Conservation (phyloP, 2,797 vertebrate species). For the Cheirogaleus major region DNA sequence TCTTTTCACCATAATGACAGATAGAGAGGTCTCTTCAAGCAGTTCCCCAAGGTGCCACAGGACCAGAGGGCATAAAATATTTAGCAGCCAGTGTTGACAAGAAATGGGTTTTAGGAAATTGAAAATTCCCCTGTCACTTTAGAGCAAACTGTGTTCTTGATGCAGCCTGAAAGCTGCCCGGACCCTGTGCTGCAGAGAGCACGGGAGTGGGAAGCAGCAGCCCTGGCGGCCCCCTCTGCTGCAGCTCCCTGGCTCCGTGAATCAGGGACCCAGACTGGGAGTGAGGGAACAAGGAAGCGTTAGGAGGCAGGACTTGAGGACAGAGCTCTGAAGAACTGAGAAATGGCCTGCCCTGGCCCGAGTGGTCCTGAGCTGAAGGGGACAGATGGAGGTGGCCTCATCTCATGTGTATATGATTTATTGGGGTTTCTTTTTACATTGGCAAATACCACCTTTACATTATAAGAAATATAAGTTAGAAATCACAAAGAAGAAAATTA, state of each 20-base stretch:
- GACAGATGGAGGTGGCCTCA: neutral
- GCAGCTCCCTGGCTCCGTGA: conserved; percentile 70
- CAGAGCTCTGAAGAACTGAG: neutral
- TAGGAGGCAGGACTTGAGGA: neutral
- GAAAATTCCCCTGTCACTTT: conserved; percentile 89
- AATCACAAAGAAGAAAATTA: conserved; percentile 42
- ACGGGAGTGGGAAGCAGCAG: conserved; percentile 67
- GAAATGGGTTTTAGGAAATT: conserved; percentile 93
- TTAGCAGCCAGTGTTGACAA: conserved; percentile 91
- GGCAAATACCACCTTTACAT: neutral
- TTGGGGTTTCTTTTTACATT: neutral
- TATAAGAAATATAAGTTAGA: neutral
- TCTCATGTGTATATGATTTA: neutral
- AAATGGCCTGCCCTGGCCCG: neutral
- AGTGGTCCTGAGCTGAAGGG: neutral
- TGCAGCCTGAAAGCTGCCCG: conserved; percentile 81
- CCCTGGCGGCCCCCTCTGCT: conserved; percentile 53
- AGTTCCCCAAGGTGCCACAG: conserved; percentile 86
- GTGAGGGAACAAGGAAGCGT: conserved; percentile 25
- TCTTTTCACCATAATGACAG: conserved; percentile 88
- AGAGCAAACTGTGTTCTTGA: conserved; percentile 88
- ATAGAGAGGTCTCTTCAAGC: conserved; percentile 88
- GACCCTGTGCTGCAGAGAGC: conserved; percentile 66
- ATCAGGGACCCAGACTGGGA: conserved; percentile 63
- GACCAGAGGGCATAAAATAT: conserved; percentile 93